Conservation (phyloP, 2,888 invertebrate genomes). For the Yponomeuta malinellus region DNA sequence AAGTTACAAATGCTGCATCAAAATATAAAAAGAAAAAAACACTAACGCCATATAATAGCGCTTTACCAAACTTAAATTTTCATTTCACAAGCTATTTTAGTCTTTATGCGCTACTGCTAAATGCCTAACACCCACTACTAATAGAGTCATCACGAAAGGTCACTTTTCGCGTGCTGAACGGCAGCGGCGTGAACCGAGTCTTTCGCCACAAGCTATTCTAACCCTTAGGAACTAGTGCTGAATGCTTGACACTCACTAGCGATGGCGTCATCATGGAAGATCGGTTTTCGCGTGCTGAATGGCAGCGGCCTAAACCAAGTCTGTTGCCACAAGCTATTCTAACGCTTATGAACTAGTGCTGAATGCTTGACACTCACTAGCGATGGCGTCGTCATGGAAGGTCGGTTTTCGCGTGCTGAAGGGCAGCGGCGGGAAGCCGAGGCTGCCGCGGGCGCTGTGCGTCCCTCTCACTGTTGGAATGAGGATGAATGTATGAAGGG, state of each 20-base stretch:
- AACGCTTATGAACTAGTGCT: background rate
- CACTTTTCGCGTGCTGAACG: slow-evolving; percentile 52
- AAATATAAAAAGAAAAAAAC: too few relatives aligned
- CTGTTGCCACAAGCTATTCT: background rate
- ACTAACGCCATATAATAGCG: too few relatives aligned
- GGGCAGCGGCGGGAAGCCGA: slow-evolving; percentile 83
- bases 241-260: slow-evolving; percentile 51
- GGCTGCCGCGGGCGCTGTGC: slow-evolving; percentile 84
- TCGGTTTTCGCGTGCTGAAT: slow-evolving; percentile 54
- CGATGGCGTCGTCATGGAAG: slow-evolving; percentile 70
- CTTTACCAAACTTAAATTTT: too few relatives aligned
- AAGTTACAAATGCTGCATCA: too few relatives aligned
- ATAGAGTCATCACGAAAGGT: slow-evolving; percentile 72
- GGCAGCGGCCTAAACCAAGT: background rate
- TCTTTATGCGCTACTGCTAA: background rate
- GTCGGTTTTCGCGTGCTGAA: slow-evolving; percentile 73
- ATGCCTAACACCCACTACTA: slow-evolving; percentile 51
- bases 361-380: slow-evolving; percentile 50
- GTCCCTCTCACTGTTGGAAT: slow-evolving; percentile 68
- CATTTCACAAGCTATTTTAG: background rate
- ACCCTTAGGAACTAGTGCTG: background rate
- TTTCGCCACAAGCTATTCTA: background rate
- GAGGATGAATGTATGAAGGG: background rate
- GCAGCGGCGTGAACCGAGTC: background rate
- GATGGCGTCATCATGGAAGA: slow-evolving; percentile 71